These are phyloP conservation scores for Anarrhichthys ocellatus DNA, from an alignment of 2,113 vertebrate species.

Conservation along the genomic window DNA sequence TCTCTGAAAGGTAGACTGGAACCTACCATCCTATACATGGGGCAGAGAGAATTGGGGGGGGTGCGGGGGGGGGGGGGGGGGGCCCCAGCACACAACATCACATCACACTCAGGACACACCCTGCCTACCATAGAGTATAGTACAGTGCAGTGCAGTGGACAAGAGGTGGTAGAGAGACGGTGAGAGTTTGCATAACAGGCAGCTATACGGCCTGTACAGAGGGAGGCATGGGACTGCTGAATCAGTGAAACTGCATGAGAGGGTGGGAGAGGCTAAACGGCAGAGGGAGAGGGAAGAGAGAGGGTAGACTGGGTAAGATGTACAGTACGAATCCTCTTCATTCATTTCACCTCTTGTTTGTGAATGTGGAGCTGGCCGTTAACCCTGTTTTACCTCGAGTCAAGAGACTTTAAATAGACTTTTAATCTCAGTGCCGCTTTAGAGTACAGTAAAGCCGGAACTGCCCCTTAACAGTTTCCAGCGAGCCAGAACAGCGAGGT, in stretches of 20 bases:
- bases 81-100: no score
- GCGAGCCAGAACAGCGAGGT: constrained; percentile 56
- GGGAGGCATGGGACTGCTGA: constrained; percentile 73
- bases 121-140: constrained; percentile 37
- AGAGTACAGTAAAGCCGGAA: constrained; percentile 10
- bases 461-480: constrained; percentile 33
- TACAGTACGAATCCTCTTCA: constrained; percentile 20
- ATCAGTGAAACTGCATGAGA: constrained; percentile 72
- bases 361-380: constrained; percentile 29
- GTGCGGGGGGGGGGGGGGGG: constrained; percentile 55
- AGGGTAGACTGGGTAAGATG: constrained; percentile 60
- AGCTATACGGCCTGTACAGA: constrained; percentile 49
- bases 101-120: constrained; percentile 62
- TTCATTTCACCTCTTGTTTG: constrained; percentile 29
- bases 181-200: constrained; percentile 61
- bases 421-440: constrained; percentile 18
- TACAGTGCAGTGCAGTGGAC: constrained; percentile 60
- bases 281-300: constrained; percentile 51
- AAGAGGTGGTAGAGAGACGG: constrained; percentile 59
- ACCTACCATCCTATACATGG: constrained; percentile 77
- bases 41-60: constrained; percentile 43
- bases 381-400: constrained; percentile 13
- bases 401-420: constrained; percentile 27
- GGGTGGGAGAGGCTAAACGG: constrained; percentile 59
- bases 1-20: constrained; percentile 75